A percentile compares a stretch with the other conserved stretches of the same genome.
Conservation (phyloP, 2,113 vertebrate species). For the Chloropsis cyanopogon region DNA sequence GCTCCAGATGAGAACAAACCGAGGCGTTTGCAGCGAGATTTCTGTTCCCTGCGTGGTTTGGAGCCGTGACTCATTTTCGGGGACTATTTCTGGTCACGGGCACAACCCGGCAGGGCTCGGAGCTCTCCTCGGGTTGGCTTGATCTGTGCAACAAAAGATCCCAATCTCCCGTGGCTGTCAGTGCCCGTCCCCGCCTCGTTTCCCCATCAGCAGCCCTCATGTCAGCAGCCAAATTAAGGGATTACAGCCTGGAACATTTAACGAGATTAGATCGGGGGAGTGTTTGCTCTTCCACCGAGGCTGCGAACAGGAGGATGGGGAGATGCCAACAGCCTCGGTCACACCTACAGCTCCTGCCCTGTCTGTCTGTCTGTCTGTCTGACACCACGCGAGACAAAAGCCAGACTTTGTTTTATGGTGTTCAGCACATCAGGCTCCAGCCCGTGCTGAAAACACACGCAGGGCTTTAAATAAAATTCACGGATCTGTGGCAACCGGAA, state of each 20-base stretch:
- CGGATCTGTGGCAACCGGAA: neutral
- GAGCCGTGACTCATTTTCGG: neutral
- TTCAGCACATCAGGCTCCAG: neutral
- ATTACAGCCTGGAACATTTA: constrained; percentile 41
- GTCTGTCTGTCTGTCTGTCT: neutral
- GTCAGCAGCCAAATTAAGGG: constrained; percentile 60
- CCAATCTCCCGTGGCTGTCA: constrained; percentile 3
- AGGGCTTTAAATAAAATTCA: neutral
- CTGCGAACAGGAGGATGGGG: neutral
- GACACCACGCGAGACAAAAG: neutral
- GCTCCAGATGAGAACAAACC: neutral
- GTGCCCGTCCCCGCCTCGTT: constrained; percentile 1
- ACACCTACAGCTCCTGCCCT: constrained; percentile 16
- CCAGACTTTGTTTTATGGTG: neutral
- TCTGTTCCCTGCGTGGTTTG: neutral
- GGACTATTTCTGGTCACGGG: neutral
- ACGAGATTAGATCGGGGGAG: constrained; percentile 15
- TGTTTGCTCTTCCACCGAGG: constrained; percentile 2
- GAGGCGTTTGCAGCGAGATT: neutral
- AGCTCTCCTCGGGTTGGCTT: neutral
- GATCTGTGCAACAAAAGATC: constrained; percentile 34
- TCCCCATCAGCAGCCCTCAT: constrained; percentile 29
- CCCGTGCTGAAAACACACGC: neutral
- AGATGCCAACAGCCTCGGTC: neutral
- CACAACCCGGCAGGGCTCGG: neutral